Base-by-base conservation (phyloP, 1,140 invertebrate species). In the Papilio polyxenes region DNA sequence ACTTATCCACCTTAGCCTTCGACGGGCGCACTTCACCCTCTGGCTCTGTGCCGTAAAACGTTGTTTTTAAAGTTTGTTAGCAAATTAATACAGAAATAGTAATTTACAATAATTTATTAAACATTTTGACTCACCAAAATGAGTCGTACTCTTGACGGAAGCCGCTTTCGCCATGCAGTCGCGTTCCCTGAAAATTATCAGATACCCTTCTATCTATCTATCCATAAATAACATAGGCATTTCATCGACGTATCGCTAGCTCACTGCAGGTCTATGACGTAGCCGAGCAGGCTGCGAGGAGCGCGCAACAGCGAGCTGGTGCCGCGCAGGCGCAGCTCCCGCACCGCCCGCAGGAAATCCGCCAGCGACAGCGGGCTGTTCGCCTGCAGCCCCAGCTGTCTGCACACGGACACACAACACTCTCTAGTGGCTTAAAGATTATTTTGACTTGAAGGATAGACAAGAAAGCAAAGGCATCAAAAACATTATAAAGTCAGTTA, bases 291-390 rank as follows among this genome's bases (percentile, higher is more conserved):
- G 59, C 88, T 87, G 4, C 83, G 85, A 2, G 90, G 89, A 5
- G 91, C 83, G 31, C 93, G 87, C 77, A 95, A 89, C 82, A 95
- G 83, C 0, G 89, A 88, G 48, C 93, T 94, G 74, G 93, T 95
- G 40, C 94, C 94, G 48, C 93, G 87, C 8, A 95, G 85, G 15
- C 89, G 91, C 51, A 92, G 84, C 69, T 94, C 94, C 5, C 90
- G 89, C 8, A 94, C 91, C 2, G 91, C 92, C 48, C 90, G 89
- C 40, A 95, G 82, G 84, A 95, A 95, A 10, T 95, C 93, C 10
- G 87, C 85, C 40, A 93, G 75, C 15, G 89, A 88, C 15, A 95
- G 78, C 51, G 88, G 86, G 6, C 87, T 83, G 75, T 86, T 89
- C 8, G 92, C 88, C 75, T 89, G 87, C 4, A 93, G 76, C 11